Base-by-base conservation (phyloP, 2,797 vertebrate species). In the Molossus alvarezi region DNA sequence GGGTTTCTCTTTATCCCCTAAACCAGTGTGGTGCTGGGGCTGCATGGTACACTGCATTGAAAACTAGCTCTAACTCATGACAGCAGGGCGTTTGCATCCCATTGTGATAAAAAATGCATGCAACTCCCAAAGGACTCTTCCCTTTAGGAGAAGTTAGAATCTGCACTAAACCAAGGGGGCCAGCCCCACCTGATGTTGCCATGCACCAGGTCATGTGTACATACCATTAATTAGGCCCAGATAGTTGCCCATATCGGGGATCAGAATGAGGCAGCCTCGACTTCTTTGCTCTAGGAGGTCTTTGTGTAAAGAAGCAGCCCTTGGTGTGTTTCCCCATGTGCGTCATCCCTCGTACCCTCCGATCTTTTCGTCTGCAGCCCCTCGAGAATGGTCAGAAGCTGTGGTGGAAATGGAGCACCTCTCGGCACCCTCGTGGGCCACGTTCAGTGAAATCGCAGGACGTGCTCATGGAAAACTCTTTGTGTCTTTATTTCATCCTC, bases 281-380 rank as follows among this genome's bases (percentile, higher is more conserved):
- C 1, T 41, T 69, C 33, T 79, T 72, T 20, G 41, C 7, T 77
- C 51, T 73, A 17, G 27, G 33, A 72, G 91, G 48, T 3, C 0
- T 64, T 33, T 65, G 64, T 29, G 27, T 76, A 37, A 58, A 87
- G 21, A 85, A 45, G 9, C 45, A 72, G 9, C 62, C 58, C 29
- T 60, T 94, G 41, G 2, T 58, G 51, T 57, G 3, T 48, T 65
- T 88, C 10, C 5, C 7, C 9, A 45, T 20, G 20, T 41, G 20
- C 0, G 11, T n/a, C 10, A 41, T 51, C 58, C 9, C 17, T 4
- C 15, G 7, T 21, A 6, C 0, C 0, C 18, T 48, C 25, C 77
- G 13, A 57, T 51, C 23, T 48, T n/a, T 41, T 33, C 33, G 33
- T 21, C 84, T 82, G 55, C 1, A 21, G 13, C 11, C 3, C 64